Percentiles rank a stretch among this genome's conserved stretches.
Evolutionary conservation across 2,797 vertebrate species (phyloP).

Genomic region (Microtus californicus): DNA sequence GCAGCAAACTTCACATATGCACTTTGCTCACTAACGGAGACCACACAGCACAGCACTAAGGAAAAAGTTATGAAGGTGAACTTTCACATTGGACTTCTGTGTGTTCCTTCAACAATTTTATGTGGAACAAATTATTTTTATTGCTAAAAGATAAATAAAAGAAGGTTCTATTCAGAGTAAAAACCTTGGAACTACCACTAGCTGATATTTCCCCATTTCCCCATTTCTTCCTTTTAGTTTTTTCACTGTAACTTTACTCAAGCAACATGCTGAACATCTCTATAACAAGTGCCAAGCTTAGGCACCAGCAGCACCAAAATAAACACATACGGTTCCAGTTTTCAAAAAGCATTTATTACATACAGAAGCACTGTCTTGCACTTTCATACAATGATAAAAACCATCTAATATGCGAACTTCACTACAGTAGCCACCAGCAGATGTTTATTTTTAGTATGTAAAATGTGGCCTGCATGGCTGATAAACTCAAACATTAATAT

Average conservation of each 20-base stretch:
- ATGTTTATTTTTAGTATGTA: background rate
- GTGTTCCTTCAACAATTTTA: conserved; percentile 33
- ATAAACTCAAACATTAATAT: conserved; percentile 1
- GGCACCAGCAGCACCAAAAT: background rate
- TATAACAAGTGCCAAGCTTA: background rate
- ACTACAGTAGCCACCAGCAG: background rate
- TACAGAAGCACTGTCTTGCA: background rate
- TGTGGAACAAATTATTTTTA: background rate
- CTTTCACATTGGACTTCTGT: background rate
- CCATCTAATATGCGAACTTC: background rate
- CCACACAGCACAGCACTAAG: conserved; percentile 26
- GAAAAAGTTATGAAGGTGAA: background rate
- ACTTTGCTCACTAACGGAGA: background rate
- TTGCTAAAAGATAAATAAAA: conserved; percentile 51
- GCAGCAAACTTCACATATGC: background rate
- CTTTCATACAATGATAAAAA: conserved; percentile 11
- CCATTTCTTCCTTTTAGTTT: conserved; percentile 35
- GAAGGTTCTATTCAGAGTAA: conserved; percentile 27
- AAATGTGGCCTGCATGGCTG: background rate
- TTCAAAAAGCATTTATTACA: background rate
- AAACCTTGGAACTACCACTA: conserved; percentile 8
- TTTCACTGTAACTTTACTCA: conserved; percentile 34
- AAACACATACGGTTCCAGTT: background rate
- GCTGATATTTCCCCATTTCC: background rate
- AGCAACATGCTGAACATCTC: background rate